Percentiles rank a stretch among this genome's conserved stretches.
Evolutionary conservation across 2,797 vertebrate genomes (phyloP).

Genomic region (Onychomys leucogaster): DNA sequence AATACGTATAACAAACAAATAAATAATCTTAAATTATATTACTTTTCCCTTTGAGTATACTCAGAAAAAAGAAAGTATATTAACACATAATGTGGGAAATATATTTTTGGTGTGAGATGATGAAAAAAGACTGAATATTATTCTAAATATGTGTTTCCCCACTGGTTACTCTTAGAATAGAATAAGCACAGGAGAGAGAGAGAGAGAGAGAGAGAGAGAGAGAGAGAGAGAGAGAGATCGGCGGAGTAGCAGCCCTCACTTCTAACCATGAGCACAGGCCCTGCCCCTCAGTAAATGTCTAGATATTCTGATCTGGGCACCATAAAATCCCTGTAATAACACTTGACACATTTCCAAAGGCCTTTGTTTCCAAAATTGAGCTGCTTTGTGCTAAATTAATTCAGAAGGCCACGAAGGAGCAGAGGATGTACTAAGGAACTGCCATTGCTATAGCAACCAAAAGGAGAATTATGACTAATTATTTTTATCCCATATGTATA

Average conservation of each 20-base stretch:
- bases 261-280: not conserved
- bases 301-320: slow-evolving; percentile 32
- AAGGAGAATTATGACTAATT: slow-evolving; percentile 73
- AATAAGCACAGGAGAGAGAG: not conserved
- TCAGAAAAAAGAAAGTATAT: slow-evolving; percentile 19
- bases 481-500: slow-evolving; percentile 72
- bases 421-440: slow-evolving; percentile 46
- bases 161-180: slow-evolving; percentile 16
- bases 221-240: not conserved
- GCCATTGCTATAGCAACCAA: slow-evolving; percentile 73
- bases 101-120: not conserved
- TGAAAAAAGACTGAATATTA: not conserved
- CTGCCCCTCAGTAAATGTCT: not conserved
- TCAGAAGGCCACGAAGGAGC: slow-evolving; percentile 53
- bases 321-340: slow-evolving; percentile 15
- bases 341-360: slow-evolving; percentile 60
- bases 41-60: slow-evolving; percentile 36
- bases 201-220: no score
- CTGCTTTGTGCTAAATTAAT: slow-evolving; percentile 66
- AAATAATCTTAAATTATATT: not conserved
- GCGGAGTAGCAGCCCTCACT: not conserved
- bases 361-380: slow-evolving; percentile 63
- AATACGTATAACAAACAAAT: slow-evolving; percentile 3
- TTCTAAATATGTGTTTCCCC: not conserved
- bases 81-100: not conserved